Evolutionary conservation across 1,140 invertebrate genomes (phyloP).

Genomic region (Sinonovacula constricta): DNA sequence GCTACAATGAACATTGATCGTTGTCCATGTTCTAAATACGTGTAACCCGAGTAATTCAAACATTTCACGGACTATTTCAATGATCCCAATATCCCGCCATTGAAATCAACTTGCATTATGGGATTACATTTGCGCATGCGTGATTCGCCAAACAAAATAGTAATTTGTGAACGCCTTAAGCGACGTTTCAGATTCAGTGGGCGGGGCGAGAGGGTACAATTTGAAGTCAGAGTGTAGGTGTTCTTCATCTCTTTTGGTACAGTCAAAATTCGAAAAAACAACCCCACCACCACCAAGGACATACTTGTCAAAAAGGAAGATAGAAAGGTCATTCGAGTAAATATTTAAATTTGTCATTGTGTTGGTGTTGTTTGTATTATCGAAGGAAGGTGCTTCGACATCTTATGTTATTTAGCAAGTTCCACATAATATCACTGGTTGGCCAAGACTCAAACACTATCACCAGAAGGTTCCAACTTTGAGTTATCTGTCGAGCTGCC

Average conservation of each 20-base stretch:
- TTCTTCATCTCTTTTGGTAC: slow-evolving; percentile 43
- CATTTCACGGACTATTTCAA: slow-evolving; percentile 9
- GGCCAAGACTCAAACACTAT: no score
- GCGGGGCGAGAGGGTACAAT: not conserved
- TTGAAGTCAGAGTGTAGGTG: slow-evolving; percentile 27
- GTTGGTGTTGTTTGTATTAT: no score
- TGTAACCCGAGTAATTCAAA: slow-evolving; percentile 39
- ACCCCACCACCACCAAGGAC: no score
- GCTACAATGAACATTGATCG: slow-evolving; percentile 50
- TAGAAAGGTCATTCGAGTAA: no score
- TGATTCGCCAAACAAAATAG: slow-evolving; percentile 38
- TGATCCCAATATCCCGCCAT: slow-evolving; percentile 15
- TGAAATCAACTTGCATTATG: not conserved
- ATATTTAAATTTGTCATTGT: no score
- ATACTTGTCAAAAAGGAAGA: no score
- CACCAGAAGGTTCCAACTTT: no score
- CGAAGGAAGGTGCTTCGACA: no score
- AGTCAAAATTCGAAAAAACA: slow-evolving; percentile 42
- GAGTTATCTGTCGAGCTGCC: no score
- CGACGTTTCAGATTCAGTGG: slow-evolving; percentile 16
- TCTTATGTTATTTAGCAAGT: no score
- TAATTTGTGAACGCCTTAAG: slow-evolving; percentile 39
- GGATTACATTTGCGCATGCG: slow-evolving; percentile 47
- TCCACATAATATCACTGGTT: no score
- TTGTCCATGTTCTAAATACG: slow-evolving; percentile 15